These are phyloP conservation scores for Drosophila tani DNA, from an alignment of 1,140 invertebrate genomes.

Conservation along the genomic window DNA sequence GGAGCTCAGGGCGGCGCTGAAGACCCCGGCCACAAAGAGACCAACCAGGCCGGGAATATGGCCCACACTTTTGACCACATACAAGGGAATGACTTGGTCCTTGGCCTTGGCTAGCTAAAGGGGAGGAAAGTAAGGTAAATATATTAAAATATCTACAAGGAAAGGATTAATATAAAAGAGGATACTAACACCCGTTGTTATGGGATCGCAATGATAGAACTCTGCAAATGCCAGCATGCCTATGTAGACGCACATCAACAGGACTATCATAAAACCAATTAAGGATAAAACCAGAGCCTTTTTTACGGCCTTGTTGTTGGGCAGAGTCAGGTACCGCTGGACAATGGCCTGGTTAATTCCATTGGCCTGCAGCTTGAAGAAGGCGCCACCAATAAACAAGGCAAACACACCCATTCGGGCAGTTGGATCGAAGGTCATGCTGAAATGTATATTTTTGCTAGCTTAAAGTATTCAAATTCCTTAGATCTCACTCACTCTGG, in stretches of 20 bases:
- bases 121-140: not conserved
- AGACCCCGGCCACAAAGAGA: constrained; percentile 91
- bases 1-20: constrained; percentile 91
- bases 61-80: constrained; percentile 88
- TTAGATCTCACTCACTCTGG: constrained; percentile 88
- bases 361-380: constrained; percentile 92
- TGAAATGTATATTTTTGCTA: constrained; percentile 85
- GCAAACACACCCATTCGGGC: constrained; percentile 91
- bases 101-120: constrained; percentile 85
- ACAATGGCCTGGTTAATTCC: constrained; percentile 95
- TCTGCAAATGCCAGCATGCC: constrained; percentile 90
- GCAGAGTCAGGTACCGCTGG: constrained; percentile 92
- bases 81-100: constrained; percentile 90
- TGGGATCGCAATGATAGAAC: constrained; percentile 91
- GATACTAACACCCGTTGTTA: constrained; percentile 86
- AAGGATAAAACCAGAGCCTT: constrained; percentile 88
- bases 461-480: too few species aligned
- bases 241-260: constrained; percentile 90
- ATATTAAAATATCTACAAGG: rapidly evolving
- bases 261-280: constrained; percentile 87
- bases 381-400: constrained; percentile 90
- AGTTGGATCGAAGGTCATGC: constrained; percentile 89
- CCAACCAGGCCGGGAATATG: constrained; percentile 90
- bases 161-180: too few species aligned
- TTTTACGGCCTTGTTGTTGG: constrained; percentile 88